Percentiles rank a stretch among this genome's conserved stretches.
phyloP scores from a whole-genome alignment of 1,140 invertebrate genomes.

The Tribolium castaneum region DNA sequence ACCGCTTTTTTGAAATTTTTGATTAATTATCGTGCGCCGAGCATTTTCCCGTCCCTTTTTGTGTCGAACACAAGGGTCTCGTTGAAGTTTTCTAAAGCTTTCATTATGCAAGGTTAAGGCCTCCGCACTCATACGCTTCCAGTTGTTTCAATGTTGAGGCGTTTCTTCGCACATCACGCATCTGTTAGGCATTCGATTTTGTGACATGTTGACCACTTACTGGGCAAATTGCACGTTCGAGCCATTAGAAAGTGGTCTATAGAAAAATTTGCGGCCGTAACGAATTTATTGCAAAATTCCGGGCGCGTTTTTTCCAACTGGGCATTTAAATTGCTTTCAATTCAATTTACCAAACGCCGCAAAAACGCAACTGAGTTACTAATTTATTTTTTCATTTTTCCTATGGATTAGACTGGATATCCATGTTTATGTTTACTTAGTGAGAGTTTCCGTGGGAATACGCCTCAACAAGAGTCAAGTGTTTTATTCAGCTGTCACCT shows the following conservation, averaged over 20 bases:
- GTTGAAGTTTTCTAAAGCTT: conserved; percentile 15
- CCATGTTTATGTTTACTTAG: conserved; percentile 12
- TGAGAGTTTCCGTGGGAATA: conserved; percentile 44
- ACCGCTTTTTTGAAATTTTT: conserved; percentile 8
- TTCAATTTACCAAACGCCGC: not conserved
- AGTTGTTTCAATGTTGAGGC: conserved; percentile 29
- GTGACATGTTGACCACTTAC: conserved; percentile 6
- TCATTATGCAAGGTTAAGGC: conserved; percentile 8
- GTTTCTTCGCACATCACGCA: conserved; percentile 27
- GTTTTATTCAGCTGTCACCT: conserved; percentile 44
- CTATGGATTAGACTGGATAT: conserved; percentile 6
- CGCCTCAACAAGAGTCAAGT: conserved; percentile 27
- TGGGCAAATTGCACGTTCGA: not conserved
- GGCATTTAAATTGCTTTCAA: conserved; percentile 21
- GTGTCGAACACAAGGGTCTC: conserved; percentile 18
- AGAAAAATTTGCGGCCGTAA: conserved; percentile 29
- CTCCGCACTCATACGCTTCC: not conserved
- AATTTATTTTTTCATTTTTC: conserved; percentile 2
- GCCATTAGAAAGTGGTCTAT: conserved; percentile 20
- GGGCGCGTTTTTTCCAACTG: not conserved
- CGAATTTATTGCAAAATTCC: conserved; percentile 27
- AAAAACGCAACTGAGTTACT: conserved; percentile 8
- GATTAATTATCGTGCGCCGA: conserved; percentile 5
- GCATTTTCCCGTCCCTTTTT: not conserved
- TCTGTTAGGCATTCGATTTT: conserved; percentile 27